Conservation (phyloP, 1,140 invertebrate species). For the Drosophila sproati region DNA sequence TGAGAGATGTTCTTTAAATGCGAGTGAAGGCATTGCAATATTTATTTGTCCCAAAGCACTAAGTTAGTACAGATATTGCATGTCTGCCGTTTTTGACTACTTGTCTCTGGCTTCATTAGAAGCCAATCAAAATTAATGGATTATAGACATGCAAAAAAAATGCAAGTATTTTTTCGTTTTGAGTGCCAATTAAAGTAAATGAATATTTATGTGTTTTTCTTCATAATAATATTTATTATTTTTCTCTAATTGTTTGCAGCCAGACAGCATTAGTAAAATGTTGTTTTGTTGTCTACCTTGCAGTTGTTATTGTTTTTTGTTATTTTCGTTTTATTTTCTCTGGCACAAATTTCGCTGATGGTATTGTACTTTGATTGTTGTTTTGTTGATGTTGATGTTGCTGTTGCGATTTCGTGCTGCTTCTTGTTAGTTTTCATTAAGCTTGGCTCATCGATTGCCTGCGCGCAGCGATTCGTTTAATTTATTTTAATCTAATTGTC, state of each 20-base stretch:
- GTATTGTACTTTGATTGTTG: conserved; percentile 45
- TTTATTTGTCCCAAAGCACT: not conserved
- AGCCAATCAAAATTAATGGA: conserved; percentile 26
- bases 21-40: not conserved
- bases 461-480: conserved; percentile 75
- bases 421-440: conserved; percentile 49
- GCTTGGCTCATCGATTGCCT: conserved; percentile 70
- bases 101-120: conserved; percentile 22
- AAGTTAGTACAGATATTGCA: not conserved
- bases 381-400: conserved; percentile 9
- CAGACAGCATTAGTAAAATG: conserved; percentile 38
- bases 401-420: conserved; percentile 24
- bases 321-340: conserved; percentile 65
- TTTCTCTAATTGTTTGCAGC: conserved; percentile 59
- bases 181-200: conserved; percentile 61
- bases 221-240: conserved; percentile 59
- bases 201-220: conserved; percentile 29
- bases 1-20: conserved; percentile 1
- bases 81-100: conserved; percentile 29
- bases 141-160: conserved; percentile 58
- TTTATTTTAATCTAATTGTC: conserved; percentile 83
- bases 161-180: conserved; percentile 49
- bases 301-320: conserved; percentile 17
- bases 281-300: conserved; percentile 31
- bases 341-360: conserved; percentile 65